phyloP scores from a whole-genome alignment of 2,797 vertebrate genomes.

The Phyllotis vaccarum region DNA sequence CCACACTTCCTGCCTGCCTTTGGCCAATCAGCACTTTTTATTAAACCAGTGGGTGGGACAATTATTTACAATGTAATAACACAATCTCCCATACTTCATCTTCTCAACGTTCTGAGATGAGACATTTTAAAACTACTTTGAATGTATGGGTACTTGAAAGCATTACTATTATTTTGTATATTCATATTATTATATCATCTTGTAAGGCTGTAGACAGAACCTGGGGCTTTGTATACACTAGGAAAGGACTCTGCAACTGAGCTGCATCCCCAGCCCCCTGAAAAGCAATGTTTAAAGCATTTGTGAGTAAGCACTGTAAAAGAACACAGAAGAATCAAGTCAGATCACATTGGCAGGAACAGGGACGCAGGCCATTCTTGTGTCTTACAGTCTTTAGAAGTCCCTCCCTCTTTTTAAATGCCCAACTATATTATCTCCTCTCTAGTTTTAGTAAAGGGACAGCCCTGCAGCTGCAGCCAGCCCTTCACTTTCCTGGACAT shows the following conservation, averaged over 20 bases:
- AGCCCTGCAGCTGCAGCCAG: background rate
- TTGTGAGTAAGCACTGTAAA: background rate
- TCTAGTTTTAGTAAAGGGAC: background rate
- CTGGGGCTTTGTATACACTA: background rate
- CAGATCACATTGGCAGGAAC: background rate
- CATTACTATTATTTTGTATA: background rate
- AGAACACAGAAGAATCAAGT: background rate
- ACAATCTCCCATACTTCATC: too few species aligned
- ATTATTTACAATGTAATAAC: too few species aligned
- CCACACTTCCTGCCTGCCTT: too few species aligned
- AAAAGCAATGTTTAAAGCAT: background rate
- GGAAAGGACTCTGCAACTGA: background rate
- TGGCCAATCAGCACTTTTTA: too few species aligned
- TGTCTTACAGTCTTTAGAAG: background rate
- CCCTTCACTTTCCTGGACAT: background rate
- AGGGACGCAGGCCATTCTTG: background rate
- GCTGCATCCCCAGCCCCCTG: too few species aligned
- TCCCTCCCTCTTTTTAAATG: background rate
- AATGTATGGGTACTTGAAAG: background rate
- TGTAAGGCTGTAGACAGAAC: background rate
- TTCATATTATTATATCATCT: background rate
- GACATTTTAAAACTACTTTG: background rate
- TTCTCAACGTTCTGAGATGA: conserved; percentile 13
- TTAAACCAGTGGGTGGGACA: too few species aligned
- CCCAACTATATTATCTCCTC: background rate